Conservation (phyloP, 2,888 invertebrate genomes). For the Tiliacea aurago region DNA sequence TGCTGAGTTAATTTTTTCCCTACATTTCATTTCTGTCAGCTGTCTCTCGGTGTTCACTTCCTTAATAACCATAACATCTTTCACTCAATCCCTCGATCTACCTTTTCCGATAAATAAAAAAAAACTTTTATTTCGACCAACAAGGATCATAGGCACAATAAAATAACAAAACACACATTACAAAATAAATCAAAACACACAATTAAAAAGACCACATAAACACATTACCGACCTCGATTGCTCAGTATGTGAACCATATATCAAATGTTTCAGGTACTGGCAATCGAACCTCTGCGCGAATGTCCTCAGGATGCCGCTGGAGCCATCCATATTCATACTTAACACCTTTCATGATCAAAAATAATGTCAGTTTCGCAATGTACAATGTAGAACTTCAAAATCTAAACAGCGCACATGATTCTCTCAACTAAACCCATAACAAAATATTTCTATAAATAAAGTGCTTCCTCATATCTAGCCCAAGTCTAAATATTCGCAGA, state of each 20-base stretch:
- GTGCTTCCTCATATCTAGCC: conserved; percentile 33
- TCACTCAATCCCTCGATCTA: background rate
- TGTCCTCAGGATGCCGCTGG: no score
- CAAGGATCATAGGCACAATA: no score
- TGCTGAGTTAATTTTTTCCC: background rate
- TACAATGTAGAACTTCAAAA: background rate
- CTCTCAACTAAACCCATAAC: conserved; percentile 13
- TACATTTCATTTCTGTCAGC: background rate
- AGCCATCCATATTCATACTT: background rate
- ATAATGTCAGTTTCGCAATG: background rate
- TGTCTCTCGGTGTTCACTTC: background rate
- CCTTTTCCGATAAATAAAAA: background rate
- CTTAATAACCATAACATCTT: background rate
- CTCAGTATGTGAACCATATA: no score
- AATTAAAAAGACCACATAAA: no score
- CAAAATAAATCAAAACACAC: no score
- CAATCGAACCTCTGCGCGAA: no score
- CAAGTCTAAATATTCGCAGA: conserved; percentile 54
- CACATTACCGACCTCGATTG: no score
- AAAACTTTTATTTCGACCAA: no score
- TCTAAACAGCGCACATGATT: background rate
- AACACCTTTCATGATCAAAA: background rate
- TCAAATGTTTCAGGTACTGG: no score
- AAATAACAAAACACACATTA: no score
- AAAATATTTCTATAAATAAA: conserved; percentile 33